These are phyloP conservation scores for Porphyrio hochstetteri DNA, from an alignment of 2,113 vertebrate genomes.

Conservation along the genomic window DNA sequence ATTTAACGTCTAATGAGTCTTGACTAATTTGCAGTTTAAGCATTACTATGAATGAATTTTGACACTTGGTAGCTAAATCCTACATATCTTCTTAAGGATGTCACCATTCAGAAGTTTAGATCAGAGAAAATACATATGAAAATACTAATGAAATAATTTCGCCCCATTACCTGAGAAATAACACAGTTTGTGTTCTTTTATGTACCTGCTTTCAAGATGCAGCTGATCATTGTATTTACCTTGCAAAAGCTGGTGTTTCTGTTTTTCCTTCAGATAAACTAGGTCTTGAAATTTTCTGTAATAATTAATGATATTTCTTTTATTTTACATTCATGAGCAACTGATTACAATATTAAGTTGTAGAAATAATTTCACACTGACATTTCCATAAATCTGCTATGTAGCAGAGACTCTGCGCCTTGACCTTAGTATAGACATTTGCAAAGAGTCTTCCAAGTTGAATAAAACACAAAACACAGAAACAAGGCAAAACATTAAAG, in stretches of 20 bases:
- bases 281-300: slow-evolving; percentile 64
- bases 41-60: neutral
- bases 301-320: slow-evolving; percentile 52
- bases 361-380: neutral
- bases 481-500: neutral
- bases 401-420: neutral
- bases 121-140: neutral
- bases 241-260: slow-evolving; percentile 54
- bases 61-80: neutral
- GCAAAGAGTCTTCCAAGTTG: neutral
- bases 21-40: neutral
- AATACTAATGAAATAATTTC: neutral
- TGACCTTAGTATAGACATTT: neutral
- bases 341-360: neutral
- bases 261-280: slow-evolving; percentile 52
- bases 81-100: neutral
- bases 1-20: neutral
- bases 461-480: neutral
- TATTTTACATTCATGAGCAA: slow-evolving; percentile 32
- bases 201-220: slow-evolving; percentile 35
- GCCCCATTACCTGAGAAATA: slow-evolving; percentile 32
- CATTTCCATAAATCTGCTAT: neutral
- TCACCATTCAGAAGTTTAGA: too few relatives aligned
- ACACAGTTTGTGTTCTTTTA: neutral
- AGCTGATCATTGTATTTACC: slow-evolving; percentile 59